Evolutionary conservation across 2,113 vertebrate genomes (phyloP), one percentile per base, ranked within the genome.

Genomic region (Pycnonotus jocosus): DNA sequence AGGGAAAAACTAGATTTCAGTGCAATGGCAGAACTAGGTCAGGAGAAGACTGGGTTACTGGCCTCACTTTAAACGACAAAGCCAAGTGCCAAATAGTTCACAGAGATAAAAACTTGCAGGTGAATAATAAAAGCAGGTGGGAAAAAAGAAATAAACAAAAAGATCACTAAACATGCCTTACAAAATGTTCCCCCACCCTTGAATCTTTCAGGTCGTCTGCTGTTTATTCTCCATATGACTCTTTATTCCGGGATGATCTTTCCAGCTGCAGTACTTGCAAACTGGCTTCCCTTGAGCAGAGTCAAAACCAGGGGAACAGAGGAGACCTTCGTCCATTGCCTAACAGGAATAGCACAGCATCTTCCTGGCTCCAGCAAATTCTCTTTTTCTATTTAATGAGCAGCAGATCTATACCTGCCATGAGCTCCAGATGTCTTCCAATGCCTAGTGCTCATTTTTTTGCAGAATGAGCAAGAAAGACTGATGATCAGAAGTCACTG

Each of bases 1-100:
- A 81, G 69, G 38, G 38, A 71, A 44, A 93, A 85, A 57, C 12
- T 17, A 50, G 48, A 79, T 86, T 94, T 93, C 47, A 60, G 44
- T 40, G 18, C 5, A 9, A 25, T 3, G 5, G 72, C 77, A 83
- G 64, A 95, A 89, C 48, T 68, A 47, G 77, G 77, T 88, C 80
- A 70, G 66, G 64, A 90, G 57, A 74, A 89, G 70, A n/a, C 31
- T 70, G 70, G 44, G 74, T 74, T 79, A 80, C 54, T 20, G 7
- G 60, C 35, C 66, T 58, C 68, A n/a, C 51, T 62, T 53, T 70
- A 88, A 88, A 90, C 4, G 23, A 81, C 33, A 90, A 88, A 92
- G 56, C 28, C 22, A 92, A 64, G 44, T 10, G 47, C 61, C 4
- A 2, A 61, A 62, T 23, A 77, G 15, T 68, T 91, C 82, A 71